Conservation (phyloP, 2,888 invertebrate genomes). For the Erebia ligea region DNA sequence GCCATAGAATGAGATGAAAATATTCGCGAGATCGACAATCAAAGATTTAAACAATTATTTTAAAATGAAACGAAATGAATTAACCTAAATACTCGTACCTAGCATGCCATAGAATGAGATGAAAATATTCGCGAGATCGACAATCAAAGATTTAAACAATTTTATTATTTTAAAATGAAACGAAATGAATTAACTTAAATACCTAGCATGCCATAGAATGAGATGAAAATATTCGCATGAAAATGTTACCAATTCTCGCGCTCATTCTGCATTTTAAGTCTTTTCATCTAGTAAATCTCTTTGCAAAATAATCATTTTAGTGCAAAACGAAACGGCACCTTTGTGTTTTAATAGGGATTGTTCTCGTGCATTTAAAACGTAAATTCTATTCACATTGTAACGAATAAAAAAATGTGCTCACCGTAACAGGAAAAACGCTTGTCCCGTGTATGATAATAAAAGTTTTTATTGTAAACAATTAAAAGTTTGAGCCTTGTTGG, state of each 20-base stretch:
- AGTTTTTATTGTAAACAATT: slow-evolving; percentile 64
- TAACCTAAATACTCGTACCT: not conserved
- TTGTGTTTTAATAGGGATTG: slow-evolving; percentile 27
- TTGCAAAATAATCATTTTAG: slow-evolving; percentile 16
- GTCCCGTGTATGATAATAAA: slow-evolving; percentile 47
- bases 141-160: too few species aligned
- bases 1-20: too few species aligned
- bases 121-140: not conserved
- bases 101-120: not conserved
- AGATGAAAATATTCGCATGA: not conserved
- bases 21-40: too few species aligned
- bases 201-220: not conserved
- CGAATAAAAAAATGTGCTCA: slow-evolving; percentile 37
- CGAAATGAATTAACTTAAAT: too few species aligned
- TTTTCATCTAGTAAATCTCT: not conserved
- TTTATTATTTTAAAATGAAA: too few species aligned
- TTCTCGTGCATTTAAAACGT: slow-evolving; percentile 38
- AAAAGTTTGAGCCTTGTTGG: slow-evolving; percentile 52
- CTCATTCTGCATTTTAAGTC: not conserved
- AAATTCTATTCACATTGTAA: slow-evolving; percentile 40
- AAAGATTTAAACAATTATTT: too few species aligned
- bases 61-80: too few species aligned
- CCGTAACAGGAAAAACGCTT: slow-evolving; percentile 40
- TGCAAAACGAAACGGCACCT: slow-evolving; percentile 15
- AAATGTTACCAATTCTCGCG: not conserved